Base-by-base conservation (phyloP, 2,888 invertebrate genomes). In the Hoplodrina ambigua region DNA sequence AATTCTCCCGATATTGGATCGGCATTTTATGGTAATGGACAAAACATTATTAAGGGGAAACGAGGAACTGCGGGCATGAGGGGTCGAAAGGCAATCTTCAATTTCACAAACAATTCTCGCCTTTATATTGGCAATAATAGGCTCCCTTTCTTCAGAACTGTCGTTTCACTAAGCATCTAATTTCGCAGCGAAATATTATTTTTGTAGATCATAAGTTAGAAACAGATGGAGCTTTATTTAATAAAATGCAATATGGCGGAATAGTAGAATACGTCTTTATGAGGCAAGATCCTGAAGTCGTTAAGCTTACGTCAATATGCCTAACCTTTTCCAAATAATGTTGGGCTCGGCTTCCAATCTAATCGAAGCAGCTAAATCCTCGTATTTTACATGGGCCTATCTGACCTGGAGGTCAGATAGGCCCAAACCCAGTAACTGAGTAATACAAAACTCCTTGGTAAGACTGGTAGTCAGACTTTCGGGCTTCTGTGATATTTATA, bases 11-110 rank as follows among this genome's bases (percentile, higher is more conserved):
- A 67, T 80, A 81, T 81, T 78, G 65, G 64, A 75, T 78, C 68
- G 61, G 25, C 66, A 64, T 78, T 80, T 74, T 78, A 78, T 75
- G 78, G 64, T 65, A 80, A 81, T 75, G 62, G 75, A 71, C 66
- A 67, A 56, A 56, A 68, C 61, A 63, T 56, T 70, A 70, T 78
- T 74, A 70, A 60, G 60, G 60, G 65, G 30, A 58, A 59, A 50
- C 67, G 53, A 41, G 55, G 56, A 63, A 63, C 44, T 68, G 46
- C 11, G 49, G 15, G 67, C 41, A 41, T 44, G 50, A 53, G 62
- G 69, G 80, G 54, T 72, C 56, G 61, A 65, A 55, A 79, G 72
- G 64, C 69, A 57, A 75, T 78, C 61, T 70, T 58, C 57, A 41
- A 60, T 74, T 80, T 74, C 37, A 62, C 69, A 67, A 73, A 69